phyloP scores from a whole-genome alignment of 2,797 vertebrate species.

The Siniperca scherzeri region DNA sequence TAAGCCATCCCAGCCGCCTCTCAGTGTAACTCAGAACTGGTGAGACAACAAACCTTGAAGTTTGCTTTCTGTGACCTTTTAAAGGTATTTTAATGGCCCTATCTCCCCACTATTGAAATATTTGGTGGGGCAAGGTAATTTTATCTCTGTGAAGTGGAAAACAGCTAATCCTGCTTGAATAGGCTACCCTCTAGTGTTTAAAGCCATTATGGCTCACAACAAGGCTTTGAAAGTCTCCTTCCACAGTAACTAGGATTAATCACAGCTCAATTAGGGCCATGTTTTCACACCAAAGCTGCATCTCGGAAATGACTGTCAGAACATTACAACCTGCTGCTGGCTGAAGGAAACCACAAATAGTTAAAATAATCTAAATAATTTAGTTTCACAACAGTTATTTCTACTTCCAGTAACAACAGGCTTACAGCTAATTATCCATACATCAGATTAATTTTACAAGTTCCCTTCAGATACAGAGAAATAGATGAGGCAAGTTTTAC shows the following conservation, averaged over 20 bases:
- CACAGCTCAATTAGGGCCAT: slow-evolving; percentile 28
- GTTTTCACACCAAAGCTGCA: slow-evolving; percentile 48
- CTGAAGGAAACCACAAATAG: slow-evolving; percentile 37
- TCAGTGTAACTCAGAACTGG: slow-evolving; percentile 62
- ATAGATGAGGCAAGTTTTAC: slow-evolving; percentile 6
- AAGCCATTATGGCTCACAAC: slow-evolving; percentile 48
- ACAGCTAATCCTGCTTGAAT: slow-evolving; percentile 71
- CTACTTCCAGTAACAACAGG: neutral
- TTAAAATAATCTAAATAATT: slow-evolving; percentile 21
- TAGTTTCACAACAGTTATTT: neutral
- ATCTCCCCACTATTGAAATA: slow-evolving; percentile 67
- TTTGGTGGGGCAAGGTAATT: slow-evolving; percentile 61
- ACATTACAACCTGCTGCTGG: slow-evolving; percentile 25
- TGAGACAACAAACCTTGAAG: slow-evolving; percentile 76
- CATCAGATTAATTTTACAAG: neutral
- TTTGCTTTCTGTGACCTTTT: slow-evolving; percentile 76
- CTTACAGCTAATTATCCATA: neutral
- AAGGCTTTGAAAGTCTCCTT: slow-evolving; percentile 27
- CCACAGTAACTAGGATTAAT: slow-evolving; percentile 45
- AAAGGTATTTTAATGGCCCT: slow-evolving; percentile 75
- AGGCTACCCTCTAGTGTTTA: slow-evolving; percentile 83
- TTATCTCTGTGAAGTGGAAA: slow-evolving; percentile 57
- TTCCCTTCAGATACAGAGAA: slow-evolving; percentile 25
- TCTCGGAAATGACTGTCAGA: slow-evolving; percentile 40
- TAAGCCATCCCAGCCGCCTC: slow-evolving; percentile 53